Evolutionary conservation across 1,140 invertebrate species (phyloP).

Genomic region (Drosophila melanica): DNA sequence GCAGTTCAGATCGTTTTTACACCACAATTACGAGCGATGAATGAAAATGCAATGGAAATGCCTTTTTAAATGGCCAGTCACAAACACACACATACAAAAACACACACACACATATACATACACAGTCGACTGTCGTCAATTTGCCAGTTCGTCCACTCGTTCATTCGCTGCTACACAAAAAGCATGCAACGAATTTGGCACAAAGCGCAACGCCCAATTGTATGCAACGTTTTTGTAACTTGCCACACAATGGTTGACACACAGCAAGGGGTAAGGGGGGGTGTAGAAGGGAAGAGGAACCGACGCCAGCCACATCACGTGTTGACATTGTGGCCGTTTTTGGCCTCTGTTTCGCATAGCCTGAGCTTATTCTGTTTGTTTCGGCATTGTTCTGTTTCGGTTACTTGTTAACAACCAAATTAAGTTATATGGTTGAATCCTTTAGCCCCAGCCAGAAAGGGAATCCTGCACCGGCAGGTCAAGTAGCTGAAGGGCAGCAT

Average conservation of each 20-base stretch:
- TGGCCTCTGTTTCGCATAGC: constrained; percentile 19
- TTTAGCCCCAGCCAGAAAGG: constrained; percentile 4
- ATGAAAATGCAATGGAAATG: constrained; percentile 78
- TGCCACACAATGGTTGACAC: constrained; percentile 13
- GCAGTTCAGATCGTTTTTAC: constrained; percentile 60
- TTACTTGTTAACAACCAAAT: constrained; percentile 49
- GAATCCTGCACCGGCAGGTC: constrained; percentile 6
- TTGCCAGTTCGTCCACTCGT: constrained; percentile 31
- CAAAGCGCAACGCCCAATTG: constrained; percentile 61
- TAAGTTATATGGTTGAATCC: constrained; percentile 47
- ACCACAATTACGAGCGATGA: constrained; percentile 78
- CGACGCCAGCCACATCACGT: constrained; percentile 50
- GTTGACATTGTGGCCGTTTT: constrained; percentile 36
- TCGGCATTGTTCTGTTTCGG: constrained; percentile 32
- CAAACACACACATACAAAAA: not conserved
- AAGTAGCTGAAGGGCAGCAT: constrained; percentile 5
- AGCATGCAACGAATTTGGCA: constrained; percentile 50
- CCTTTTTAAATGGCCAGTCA: constrained; percentile 64
- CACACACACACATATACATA: not conserved
- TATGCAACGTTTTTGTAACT: constrained; percentile 61
- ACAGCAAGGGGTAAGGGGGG: not conserved
- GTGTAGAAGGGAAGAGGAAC: not conserved
- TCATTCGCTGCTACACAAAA: constrained; percentile 11
- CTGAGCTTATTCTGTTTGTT: constrained; percentile 23
- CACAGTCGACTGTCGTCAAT: constrained; percentile 25